Percentiles rank a stretch among this genome's conserved stretches.
phyloP scores from a whole-genome alignment of 2,888 invertebrate species.

The Drosophila percnosoma region DNA sequence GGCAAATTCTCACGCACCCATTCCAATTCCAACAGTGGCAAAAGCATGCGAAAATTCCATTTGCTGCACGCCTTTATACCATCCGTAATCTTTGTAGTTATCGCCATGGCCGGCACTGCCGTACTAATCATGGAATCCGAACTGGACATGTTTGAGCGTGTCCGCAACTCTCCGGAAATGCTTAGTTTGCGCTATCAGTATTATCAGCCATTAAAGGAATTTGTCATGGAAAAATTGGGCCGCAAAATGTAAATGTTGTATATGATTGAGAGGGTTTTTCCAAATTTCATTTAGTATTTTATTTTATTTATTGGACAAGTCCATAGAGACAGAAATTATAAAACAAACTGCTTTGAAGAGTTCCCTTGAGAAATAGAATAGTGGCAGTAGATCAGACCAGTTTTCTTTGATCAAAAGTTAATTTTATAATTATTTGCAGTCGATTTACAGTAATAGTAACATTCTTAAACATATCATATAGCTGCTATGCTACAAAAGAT shows the following conservation, averaged over 20 bases:
- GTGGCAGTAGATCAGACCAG: not conserved
- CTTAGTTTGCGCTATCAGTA: slow-evolving; percentile 91
- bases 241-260: slow-evolving; percentile 49
- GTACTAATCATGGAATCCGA: slow-evolving; percentile 92
- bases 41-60: slow-evolving; percentile 86
- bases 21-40: slow-evolving; percentile 80
- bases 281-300: not conserved
- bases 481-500: slow-evolving; percentile 37
- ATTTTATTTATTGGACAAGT: slow-evolving; percentile 5
- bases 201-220: slow-evolving; percentile 92
- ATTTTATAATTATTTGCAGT: not conserved
- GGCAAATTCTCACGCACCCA: slow-evolving; percentile 50
- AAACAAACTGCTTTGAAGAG: not conserved
- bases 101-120: slow-evolving; percentile 89
- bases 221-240: slow-evolving; percentile 76
- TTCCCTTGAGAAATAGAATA: not conserved
- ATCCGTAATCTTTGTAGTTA: slow-evolving; percentile 90
- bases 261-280: slow-evolving; percentile 2
- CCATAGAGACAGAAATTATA: not conserved
- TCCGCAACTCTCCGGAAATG: slow-evolving; percentile 92
- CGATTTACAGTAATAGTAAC: slow-evolving; percentile 13
- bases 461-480: slow-evolving; percentile 48
- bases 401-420: not conserved
- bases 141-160: slow-evolving; percentile 88
- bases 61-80: slow-evolving; percentile 91